These are phyloP conservation scores for Acyrthosiphon pisum DNA, from an alignment of 1,140 invertebrate species.

Conservation along the genomic window DNA sequence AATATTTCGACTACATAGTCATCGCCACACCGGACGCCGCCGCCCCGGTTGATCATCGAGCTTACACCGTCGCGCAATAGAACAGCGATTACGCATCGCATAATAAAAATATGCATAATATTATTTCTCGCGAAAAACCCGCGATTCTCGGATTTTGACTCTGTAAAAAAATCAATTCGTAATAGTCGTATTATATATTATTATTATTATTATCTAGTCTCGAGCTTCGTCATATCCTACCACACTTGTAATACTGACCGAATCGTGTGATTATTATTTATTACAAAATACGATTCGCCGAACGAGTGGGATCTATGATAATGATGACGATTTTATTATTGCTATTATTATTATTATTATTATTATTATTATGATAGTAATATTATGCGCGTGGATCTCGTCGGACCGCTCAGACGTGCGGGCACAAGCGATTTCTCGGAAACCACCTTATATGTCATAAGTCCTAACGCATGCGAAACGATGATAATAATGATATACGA, in stretches of 20 bases:
- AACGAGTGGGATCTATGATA: background rate
- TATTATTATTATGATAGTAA: no score
- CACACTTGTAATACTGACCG: no score
- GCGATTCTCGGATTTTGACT: background rate
- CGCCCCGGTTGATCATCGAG: background rate
- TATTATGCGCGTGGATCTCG: background rate
- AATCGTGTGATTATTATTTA: background rate
- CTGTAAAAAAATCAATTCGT: background rate
- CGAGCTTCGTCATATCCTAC: background rate
- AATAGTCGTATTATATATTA: background rate
- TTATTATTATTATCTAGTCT: background rate
- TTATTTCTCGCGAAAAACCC: background rate
- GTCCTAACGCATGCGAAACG: background rate
- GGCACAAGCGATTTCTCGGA: background rate
- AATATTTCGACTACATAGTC: background rate
- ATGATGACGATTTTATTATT: background rate
- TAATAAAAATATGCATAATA: background rate
- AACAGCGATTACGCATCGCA: background rate
- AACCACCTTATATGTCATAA: background rate
- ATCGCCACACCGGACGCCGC: background rate
- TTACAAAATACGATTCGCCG: background rate
- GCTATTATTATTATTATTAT: background rate
- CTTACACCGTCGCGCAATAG: background rate
- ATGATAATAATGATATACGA: background rate
- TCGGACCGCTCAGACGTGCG: background rate